Evolutionary conservation across 2,888 invertebrate genomes (phyloP), one percentile per base, ranked within the genome.

Genomic region (Nowickia ferox): DNA sequence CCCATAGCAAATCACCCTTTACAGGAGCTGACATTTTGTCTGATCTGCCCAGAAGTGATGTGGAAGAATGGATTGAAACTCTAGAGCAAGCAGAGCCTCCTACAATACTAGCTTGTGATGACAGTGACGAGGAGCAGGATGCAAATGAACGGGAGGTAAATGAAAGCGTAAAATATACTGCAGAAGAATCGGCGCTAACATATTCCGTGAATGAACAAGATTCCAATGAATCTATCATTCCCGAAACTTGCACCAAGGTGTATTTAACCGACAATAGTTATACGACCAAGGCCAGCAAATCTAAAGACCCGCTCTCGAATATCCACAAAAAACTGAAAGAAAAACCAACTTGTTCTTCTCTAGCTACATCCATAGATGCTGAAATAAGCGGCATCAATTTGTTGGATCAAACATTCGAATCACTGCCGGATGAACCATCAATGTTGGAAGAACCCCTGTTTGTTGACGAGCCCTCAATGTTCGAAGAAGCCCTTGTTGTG

Each of bases 351-450:
- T 10, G 61, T 11, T 22, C 72, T 0, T 13, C 72, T 0, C 17
- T 38, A 9, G 13, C 17, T 42, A 72, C 79, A 9, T 44, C 83
- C 5, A 61, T 61, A 17, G 74, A 59, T 66, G 84, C 88, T 0
- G 91, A 92, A 63, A 88, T 92, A 69, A 92, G 92, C 76, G 92
- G 92, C 9, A 90, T 92, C 48, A 88, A 90, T 78, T 69, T 90
- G 44, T 84, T 92, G 1, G 92, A 92, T 87, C 88, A 90, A 82
- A 90, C 91, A 3, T 85, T 89, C 0, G 92, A 91, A 46, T 91
- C 91, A 0, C 79, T 89, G 51, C 89, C 90, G 53, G 90, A 89
- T 5, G 91, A 92, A 63, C 87, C 88, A 9, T 80, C 91, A 13
- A 76, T 88, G 68, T 88, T 91, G 2, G 89, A 90, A 8, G 89